phyloP scores from a whole-genome alignment of 2,113 vertebrate species.

The Miniopterus natalensis region DNA sequence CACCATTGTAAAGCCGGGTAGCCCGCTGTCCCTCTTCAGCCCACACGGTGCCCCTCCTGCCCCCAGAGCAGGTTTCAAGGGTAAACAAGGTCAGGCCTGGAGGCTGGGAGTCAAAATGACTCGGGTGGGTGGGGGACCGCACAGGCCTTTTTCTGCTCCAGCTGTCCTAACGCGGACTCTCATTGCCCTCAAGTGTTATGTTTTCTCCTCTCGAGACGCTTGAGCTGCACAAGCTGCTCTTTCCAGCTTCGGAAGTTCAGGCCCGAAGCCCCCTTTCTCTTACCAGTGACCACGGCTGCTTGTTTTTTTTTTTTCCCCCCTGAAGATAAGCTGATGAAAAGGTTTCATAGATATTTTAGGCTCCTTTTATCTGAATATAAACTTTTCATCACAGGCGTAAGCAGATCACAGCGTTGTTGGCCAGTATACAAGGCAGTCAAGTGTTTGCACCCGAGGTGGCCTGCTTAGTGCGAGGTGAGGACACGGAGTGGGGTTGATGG shows the following conservation, averaged over 20 bases:
- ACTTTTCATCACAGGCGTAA: background rate
- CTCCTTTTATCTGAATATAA: background rate
- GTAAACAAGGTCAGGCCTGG: slow-evolving; percentile 52
- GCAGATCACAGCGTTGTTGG: background rate
- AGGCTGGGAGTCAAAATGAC: slow-evolving; percentile 64
- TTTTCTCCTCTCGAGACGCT: slow-evolving; percentile 54
- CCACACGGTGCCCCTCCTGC: slow-evolving; percentile 22
- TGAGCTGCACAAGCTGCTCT: background rate
- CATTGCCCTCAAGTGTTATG: background rate
- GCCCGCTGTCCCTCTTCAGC: background rate
- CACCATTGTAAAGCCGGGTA: background rate
- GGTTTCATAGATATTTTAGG: background rate
- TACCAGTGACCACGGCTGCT: background rate
- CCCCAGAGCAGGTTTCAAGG: slow-evolving; percentile 51
- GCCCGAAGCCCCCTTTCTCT: slow-evolving; percentile 10
- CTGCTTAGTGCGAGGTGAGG: background rate
- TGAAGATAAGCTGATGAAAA: background rate
- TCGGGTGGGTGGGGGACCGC: slow-evolving; percentile 11
- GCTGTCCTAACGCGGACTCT: slow-evolving; percentile 58
- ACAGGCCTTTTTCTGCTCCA: slow-evolving; percentile 62
- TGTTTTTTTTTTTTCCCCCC: background rate
- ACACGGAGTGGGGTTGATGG: background rate
- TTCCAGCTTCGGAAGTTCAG: background rate
- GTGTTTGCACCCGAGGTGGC: background rate
- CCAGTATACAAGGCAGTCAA: background rate